These are phyloP conservation scores for Pelosia muscerda DNA, from an alignment of 2,888 invertebrate genomes.

Conservation along the genomic window DNA sequence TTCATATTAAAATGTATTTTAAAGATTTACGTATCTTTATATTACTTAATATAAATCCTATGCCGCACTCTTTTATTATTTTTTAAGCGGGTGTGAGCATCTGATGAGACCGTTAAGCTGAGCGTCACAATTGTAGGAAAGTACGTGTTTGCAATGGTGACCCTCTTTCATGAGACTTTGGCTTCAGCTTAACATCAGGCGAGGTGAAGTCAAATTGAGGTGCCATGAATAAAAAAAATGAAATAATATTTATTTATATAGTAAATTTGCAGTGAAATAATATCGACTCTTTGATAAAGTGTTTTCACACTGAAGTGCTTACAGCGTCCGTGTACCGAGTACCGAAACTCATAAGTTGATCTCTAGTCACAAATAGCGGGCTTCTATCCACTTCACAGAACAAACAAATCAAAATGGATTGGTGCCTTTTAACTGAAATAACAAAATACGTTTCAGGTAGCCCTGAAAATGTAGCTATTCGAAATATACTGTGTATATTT, in stretches of 20 bases:
- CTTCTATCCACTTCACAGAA: conserved; percentile 29
- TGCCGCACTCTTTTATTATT: no score
- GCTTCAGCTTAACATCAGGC: no score
- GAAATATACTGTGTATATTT: neutral
- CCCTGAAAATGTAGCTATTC: neutral
- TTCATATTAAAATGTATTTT: neutral
- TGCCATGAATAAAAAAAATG: no score
- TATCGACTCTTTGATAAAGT: conserved; percentile 1
- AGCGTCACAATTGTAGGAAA: no score
- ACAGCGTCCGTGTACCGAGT: conserved; percentile 3
- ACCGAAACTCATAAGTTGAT: conserved; percentile 8
- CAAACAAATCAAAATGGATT: conserved; percentile 29
- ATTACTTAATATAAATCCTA: neutral
- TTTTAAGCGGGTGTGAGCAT: no score
- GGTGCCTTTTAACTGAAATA: conserved; percentile 19
- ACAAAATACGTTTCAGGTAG: conserved; percentile 26
- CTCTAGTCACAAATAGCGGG: conserved; percentile 9
- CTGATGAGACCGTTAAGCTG: no score
- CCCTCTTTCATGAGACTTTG: no score
- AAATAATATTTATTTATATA: no score
- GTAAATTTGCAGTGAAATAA: neutral
- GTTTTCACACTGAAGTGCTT: conserved; percentile 8
- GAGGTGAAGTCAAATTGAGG: no score
- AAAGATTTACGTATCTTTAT: neutral
- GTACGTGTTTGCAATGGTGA: no score